A percentile compares a stretch with the other conserved stretches of the same genome.
Conservation (phyloP, 2,797 vertebrate genomes). For the Pteropus rufus region DNA sequence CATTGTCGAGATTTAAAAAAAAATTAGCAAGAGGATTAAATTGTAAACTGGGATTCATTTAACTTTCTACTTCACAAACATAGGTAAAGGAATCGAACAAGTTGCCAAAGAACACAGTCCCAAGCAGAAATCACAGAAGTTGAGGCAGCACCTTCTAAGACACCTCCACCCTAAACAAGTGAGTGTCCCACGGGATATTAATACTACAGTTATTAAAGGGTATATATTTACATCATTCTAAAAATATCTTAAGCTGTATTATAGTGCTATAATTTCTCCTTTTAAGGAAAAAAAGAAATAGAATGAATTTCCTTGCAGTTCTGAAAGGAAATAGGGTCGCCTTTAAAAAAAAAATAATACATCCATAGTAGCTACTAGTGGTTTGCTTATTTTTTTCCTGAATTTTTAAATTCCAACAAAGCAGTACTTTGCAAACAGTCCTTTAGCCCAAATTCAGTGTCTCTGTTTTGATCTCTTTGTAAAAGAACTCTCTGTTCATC, state of each 20-base stretch:
- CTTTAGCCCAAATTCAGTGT: slow-evolving; percentile 82
- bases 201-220: neutral
- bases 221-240: neutral
- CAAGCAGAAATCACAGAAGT: neutral
- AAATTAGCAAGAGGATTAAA: neutral
- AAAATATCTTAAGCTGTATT: neutral
- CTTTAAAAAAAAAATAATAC: neutral
- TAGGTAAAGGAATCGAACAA: slow-evolving; percentile 17
- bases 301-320: slow-evolving; percentile 35
- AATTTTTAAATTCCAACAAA: slow-evolving; percentile 60
- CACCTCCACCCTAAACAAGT: neutral
- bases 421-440: slow-evolving; percentile 70
- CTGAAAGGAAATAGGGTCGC: slow-evolving; percentile 33
- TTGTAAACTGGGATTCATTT: neutral
- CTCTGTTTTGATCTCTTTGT: slow-evolving; percentile 82
- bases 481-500: slow-evolving; percentile 95
- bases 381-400: slow-evolving; percentile 32
- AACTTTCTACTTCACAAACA: slow-evolving; percentile 34
- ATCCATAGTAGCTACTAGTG: neutral
- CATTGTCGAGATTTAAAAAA: slow-evolving; percentile 10
- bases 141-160: slow-evolving; percentile 30
- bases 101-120: neutral
- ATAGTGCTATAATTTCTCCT: slow-evolving; percentile 55
- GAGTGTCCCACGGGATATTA: neutral
- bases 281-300: slow-evolving; percentile 9